Conservation (phyloP, 2,797 vertebrate species). For the Sarcoramphus papa region DNA sequence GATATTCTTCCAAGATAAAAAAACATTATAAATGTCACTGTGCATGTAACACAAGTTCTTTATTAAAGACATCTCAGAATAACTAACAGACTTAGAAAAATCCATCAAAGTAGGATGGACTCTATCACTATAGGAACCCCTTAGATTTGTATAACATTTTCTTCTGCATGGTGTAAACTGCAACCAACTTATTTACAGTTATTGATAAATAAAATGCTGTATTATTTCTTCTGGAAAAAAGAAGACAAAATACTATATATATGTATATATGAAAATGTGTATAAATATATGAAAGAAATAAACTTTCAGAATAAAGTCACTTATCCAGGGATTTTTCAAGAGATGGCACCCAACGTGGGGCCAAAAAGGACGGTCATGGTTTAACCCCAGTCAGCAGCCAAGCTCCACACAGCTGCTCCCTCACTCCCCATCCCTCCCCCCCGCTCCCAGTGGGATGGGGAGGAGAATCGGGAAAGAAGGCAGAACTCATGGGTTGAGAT, state of each 20-base stretch:
- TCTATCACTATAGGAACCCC: neutral
- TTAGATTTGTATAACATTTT: neutral
- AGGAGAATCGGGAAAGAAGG: no score
- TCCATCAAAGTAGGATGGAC: neutral
- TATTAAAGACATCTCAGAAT: neutral
- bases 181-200: neutral
- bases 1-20: neutral
- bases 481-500: no score
- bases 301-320: neutral
- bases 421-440: no score
- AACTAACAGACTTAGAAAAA: neutral
- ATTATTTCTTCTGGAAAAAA: neutral
- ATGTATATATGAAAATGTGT: neutral
- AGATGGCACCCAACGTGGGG: neutral
- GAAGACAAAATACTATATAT: neutral
- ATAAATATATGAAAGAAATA: neutral
- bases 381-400: no score
- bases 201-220: neutral
- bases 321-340: neutral
- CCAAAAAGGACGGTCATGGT: no score
- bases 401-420: no score
- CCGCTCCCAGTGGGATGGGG: no score
- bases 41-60: neutral
- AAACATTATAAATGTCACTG: neutral
- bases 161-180: neutral